Evolutionary conservation across 1,140 invertebrate genomes (phyloP).

Genomic region (Holotrichia oblita): DNA sequence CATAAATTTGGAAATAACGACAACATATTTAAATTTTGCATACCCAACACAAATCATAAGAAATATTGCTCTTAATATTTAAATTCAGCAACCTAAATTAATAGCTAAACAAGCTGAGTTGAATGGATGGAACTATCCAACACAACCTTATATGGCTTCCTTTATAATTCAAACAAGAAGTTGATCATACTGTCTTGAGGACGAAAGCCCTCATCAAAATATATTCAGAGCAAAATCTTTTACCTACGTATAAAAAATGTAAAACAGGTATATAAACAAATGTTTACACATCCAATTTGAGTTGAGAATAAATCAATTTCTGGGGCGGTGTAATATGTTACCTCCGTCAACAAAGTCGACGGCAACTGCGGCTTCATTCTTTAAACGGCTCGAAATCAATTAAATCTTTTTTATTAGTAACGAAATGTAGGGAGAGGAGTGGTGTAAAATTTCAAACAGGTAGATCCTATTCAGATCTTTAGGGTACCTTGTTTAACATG

Average conservation of each 20-base stretch:
- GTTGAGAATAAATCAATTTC: conserved; percentile 5
- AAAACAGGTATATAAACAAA: conserved; percentile 21
- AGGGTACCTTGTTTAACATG: background rate
- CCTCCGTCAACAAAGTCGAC: conserved; percentile 3
- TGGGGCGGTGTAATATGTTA: conserved; percentile 11
- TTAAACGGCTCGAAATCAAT: background rate
- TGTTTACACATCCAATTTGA: conserved; percentile 8
- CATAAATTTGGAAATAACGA: too few relatives aligned
- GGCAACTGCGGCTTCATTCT: background rate
- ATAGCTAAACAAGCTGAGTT: background rate
- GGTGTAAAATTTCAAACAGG: conserved; percentile 1
- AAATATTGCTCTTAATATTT: too few relatives aligned
- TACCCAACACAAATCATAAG: too few relatives aligned
- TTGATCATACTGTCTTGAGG: background rate
- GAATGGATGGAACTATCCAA: background rate
- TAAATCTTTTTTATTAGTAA: conserved; percentile 10
- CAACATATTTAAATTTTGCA: too few relatives aligned
- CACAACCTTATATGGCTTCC: background rate
- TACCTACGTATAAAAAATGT: conserved; percentile 7
- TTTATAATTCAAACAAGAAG: background rate
- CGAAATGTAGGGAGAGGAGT: background rate
- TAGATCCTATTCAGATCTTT: background rate
- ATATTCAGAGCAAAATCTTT: background rate
- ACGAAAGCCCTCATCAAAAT: background rate
- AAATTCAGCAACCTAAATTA: background rate